Conservation (phyloP, 2,888 invertebrate species). For the Drosophila antonietae region DNA sequence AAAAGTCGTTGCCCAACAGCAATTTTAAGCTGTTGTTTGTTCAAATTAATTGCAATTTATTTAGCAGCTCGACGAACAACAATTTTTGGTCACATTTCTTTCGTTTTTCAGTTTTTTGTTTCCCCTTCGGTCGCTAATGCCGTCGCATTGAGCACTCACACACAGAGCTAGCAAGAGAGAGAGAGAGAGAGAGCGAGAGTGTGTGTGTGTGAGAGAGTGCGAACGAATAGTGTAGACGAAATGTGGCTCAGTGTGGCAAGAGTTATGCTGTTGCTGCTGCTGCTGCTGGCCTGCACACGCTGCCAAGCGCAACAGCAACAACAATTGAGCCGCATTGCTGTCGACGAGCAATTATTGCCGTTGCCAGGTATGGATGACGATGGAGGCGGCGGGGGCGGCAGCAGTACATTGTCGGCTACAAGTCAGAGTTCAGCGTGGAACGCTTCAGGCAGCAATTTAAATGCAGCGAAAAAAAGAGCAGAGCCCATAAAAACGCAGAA, state of each 20-base stretch:
- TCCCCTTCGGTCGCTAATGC: conserved; percentile 32
- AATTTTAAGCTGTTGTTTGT: conserved; percentile 44
- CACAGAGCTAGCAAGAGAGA: background rate
- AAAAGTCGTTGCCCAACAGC: conserved; percentile 57
- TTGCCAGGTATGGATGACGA: conserved; percentile 25
- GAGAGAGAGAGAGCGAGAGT: background rate
- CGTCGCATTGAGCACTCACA: conserved; percentile 34
- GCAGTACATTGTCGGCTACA: background rate
- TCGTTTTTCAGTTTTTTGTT: background rate
- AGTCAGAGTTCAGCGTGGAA: conserved; percentile 6
- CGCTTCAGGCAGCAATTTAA: conserved; percentile 36
- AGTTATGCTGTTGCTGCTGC: conserved; percentile 15
- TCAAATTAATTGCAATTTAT: conserved; percentile 71
- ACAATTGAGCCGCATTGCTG: conserved; percentile 3
- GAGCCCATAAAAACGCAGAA: conserved; percentile 16
- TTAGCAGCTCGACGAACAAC: conserved; percentile 31
- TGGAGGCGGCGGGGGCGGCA: background rate
- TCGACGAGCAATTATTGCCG: conserved; percentile 48
- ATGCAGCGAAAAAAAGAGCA: conserved; percentile 27
- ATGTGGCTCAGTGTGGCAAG: conserved; percentile 27
- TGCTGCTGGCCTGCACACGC: conserved; percentile 24
- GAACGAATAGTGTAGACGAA: background rate
- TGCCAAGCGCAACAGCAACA: conserved; percentile 16
- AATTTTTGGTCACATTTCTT: conserved; percentile 52
- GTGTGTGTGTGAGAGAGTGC: too few relatives aligned